Evolutionary conservation across 2,113 vertebrate species (phyloP), one percentile per base, ranked within the genome.

Genomic region (Catharus fuscescens): DNA sequence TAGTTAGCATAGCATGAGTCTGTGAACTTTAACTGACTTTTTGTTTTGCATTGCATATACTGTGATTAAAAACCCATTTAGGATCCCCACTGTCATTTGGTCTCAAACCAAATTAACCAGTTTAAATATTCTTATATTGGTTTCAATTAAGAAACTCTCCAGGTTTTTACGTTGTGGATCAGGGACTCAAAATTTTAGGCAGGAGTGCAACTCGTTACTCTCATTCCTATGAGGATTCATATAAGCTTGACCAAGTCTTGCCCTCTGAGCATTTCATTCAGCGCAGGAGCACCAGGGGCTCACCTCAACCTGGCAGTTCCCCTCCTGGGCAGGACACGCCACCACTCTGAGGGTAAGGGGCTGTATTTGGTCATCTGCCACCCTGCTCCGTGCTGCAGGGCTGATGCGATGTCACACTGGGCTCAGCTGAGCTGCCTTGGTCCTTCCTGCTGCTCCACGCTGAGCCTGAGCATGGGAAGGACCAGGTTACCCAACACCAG

Each of bases 21-120:
- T 20, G 3, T 95, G 95, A 97, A 96, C 96, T 97, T 90, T 60
- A 96, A 84, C 92, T 96, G 94, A 91, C 91, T 95, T 95, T 82
- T 88, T 88, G 59, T 47, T 95, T 95, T 90, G 93, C 92, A 95
- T 92, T 94, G 80, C 48, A 77, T 90, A 94, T 44, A 59, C 26
- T 62, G 60, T 80, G 64, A 96, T 94, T 93, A 94, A 96, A 97
- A 97, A 86, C 38, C 44, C 80, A 92, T 93, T 93, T 77, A 78
- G 80, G 38, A 25, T 93, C 47, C 65, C 50, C 72, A 32, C 64
- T 61, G 32, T 53, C 60, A 69, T 59, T 86, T 93, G 34, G 56
- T 82, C 44, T 86, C 47, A 80, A 90, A 47, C 64, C 52, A 56
- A 24, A 67, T 71, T n/a, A 71, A 20, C 8, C 65, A 28, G 29